Evolutionary conservation across 2,797 vertebrate genomes (phyloP), one percentile per base, ranked within the genome.

Genomic region (Hoplostethus atlanticus): DNA sequence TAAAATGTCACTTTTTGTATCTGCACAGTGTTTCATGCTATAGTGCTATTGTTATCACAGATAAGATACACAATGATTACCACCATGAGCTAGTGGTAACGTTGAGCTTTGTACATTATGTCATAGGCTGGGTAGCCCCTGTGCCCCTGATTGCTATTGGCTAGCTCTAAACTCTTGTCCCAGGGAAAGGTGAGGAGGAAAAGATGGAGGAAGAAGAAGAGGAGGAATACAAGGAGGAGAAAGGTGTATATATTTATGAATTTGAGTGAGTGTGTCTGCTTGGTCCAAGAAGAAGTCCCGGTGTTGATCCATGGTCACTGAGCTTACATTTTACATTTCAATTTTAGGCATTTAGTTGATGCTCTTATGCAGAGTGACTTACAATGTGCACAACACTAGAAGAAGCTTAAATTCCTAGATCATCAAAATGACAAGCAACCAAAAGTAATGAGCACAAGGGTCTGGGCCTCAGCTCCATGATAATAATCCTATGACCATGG

Each of bases 211-310:
- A 71, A 59, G 67, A 74, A 36, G 8, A 30, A 21, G 28, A 63
- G 6, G 44, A 74, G 71, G 76, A 81, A 61, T 72, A 57, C 79
- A 77, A 76, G 36, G 36, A 57, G 53, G 64, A 80, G 44, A 44
- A 81, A 74, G 64, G 64, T 80, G 73, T 64, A 28, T 83, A 71
- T 75, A 71, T 86, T 78, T 71, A 79, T 87, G 44, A 52, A 50
- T 77, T 67, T 83, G 71, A 83, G 77, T 84, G 75, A 83, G 21
- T 21, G 21, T 21, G 21, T 1, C 59, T 12, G 66, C 36, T 73
- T 76, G 34, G 17, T 53, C 62, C 68, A 53, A 57, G 40, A 52
- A 64, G 59, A 64, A 46, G 38, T 40, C 42, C 58, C 40, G n/a
- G 11, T 17, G 21, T 21, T 42, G 12, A 70, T 77, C 36, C 38